A percentile compares a stretch with the other conserved stretches of the same genome.
Conservation (phyloP, 2,797 vertebrate species). For the Malacoctenus gilli region DNA sequence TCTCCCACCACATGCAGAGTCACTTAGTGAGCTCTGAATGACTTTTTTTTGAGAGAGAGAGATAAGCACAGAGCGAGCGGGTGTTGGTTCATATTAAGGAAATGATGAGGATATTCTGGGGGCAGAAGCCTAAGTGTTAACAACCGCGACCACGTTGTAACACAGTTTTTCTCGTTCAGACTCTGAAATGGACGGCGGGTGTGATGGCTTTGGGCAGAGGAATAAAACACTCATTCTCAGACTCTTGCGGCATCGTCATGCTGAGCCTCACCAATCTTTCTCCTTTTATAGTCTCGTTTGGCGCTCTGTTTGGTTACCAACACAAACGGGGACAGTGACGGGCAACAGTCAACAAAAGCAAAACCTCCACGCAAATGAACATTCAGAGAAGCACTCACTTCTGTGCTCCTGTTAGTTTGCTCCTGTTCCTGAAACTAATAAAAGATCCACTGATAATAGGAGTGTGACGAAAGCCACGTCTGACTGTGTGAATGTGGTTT, state of each 20-base stretch:
- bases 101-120: slow-evolving; percentile 22
- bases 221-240: slow-evolving; percentile 39
- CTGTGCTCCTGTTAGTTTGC: too few species aligned
- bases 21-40: slow-evolving; percentile 40
- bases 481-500: slow-evolving; percentile 15
- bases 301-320: slow-evolving; percentile 30
- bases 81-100: slow-evolving; percentile 35
- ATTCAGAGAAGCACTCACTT: background rate
- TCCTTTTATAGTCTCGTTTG: slow-evolving; percentile 28
- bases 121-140: slow-evolving; percentile 49
- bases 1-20: slow-evolving; percentile 9
- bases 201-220: slow-evolving; percentile 46
- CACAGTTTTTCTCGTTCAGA: slow-evolving; percentile 52
- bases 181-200: slow-evolving; percentile 36
- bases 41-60: too few species aligned
- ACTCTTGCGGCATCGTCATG: slow-evolving; percentile 33
- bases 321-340: slow-evolving; percentile 25
- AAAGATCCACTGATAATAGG: too few species aligned
- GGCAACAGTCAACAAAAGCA: background rate
- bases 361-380: background rate
- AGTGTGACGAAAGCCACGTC: too few species aligned
- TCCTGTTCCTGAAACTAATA: too few species aligned
- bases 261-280: slow-evolving; percentile 53
- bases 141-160: slow-evolving; percentile 28
- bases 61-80: slow-evolving; percentile 12